phyloP scores from a whole-genome alignment of 2,888 invertebrate species.

The Chironomus tentans region DNA sequence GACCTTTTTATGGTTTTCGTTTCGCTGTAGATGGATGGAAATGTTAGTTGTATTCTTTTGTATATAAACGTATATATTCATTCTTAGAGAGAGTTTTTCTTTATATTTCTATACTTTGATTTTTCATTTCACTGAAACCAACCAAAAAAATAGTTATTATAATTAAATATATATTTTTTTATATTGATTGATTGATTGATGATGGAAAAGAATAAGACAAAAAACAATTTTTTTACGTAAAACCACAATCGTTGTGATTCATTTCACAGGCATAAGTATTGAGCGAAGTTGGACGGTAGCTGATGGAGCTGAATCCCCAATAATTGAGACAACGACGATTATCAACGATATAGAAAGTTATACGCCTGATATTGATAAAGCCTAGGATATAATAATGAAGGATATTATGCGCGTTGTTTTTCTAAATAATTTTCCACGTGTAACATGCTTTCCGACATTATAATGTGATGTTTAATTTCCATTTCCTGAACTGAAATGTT shows the following conservation, averaged over 20 bases:
- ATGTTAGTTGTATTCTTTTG: not conserved
- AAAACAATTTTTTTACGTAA: not conserved
- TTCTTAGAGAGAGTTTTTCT: not conserved
- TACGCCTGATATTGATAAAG: not conserved
- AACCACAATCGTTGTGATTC: not conserved
- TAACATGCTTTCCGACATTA: too few relatives aligned
- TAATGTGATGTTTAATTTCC: too few relatives aligned
- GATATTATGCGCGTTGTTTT: too few relatives aligned
- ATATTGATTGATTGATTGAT: too few relatives aligned
- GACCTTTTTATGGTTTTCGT: not conserved
- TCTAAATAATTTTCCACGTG: too few relatives aligned
- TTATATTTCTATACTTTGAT: too few relatives aligned
- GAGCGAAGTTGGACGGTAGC: conserved; percentile 32
- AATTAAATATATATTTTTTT: too few relatives aligned
- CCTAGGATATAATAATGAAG: not conserved
- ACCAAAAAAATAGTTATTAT: too few relatives aligned
- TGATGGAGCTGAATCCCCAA: conserved; percentile 27
- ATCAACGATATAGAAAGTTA: conserved; percentile 5
- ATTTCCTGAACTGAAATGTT: too few relatives aligned
- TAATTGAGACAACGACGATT: conserved; percentile 20
- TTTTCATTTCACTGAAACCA: too few relatives aligned
- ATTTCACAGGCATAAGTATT: conserved; percentile 28
- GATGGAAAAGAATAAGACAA: too few relatives aligned
- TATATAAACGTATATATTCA: not conserved
- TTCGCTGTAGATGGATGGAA: not conserved